Base-by-base conservation (phyloP, 1,140 invertebrate genomes). In the Camponotus vicinus region DNA sequence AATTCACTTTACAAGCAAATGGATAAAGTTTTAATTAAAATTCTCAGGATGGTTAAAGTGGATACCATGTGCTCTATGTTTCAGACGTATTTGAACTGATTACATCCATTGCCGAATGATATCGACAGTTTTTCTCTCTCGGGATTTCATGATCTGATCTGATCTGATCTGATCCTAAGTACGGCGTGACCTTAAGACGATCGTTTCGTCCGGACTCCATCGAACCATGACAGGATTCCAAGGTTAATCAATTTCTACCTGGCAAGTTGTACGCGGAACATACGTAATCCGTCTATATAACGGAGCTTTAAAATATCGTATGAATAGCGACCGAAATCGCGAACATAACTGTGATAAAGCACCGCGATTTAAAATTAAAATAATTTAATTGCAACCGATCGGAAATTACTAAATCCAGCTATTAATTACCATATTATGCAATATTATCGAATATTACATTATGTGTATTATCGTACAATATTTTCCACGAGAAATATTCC, bases 181-280 rank as follows among this genome's bases (percentile, higher is more conserved):
- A 32, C 27, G 4, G 18, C 15, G 4, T 34, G 32, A 61, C 59
- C 57, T 75, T 63, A 61, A 61, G 79, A 75, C 13, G 57, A 75
- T 61, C 55, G 32, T 34, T 57, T 61, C 18, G 40, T 13, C 18
- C 55, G 21, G 52, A 45, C 13, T 27, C 4, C 11, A 37, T 0
- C 77, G 34, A 15, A 42, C 34, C 52, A 9, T 27, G 78, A 80
- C 78, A 71, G 67, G 34, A 45, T 73, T 45, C 66, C 67, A 42
- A 80, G 78, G 21, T 55, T 80, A 80, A 82, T 82, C 66, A 82
- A 82, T 82, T 82, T 82, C 79, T 82, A 15, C 52, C 37, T 18
- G 69, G 45, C 27, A 32, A 27, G 32, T 15, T 11, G 8, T 73
- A 27, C 55, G 40, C n/a, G 69, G 18, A 55, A 75, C 27, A 15